Percentiles rank a stretch among this genome's conserved stretches.
Evolutionary conservation across 2,797 vertebrate species (phyloP).

Genomic region (Eutrigla gurnardus): DNA sequence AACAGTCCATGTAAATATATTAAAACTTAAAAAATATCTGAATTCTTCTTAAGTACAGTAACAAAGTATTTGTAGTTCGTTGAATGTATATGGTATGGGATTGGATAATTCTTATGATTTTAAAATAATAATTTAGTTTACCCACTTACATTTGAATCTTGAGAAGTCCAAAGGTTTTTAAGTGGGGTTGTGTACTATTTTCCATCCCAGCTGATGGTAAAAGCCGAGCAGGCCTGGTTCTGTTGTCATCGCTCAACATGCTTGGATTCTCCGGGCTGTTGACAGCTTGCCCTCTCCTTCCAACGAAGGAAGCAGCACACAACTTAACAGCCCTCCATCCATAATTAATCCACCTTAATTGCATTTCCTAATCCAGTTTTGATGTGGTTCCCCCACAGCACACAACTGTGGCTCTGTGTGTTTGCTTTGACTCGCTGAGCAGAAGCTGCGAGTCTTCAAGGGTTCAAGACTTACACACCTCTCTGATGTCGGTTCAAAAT

Average conservation of each 20-base stretch:
- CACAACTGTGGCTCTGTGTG: slow-evolving; percentile 42
- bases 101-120: background rate
- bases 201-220: background rate
- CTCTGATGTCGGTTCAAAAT: slow-evolving; percentile 4
- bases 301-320: slow-evolving; percentile 45
- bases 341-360: slow-evolving; percentile 84
- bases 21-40: no score
- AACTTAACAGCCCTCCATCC: slow-evolving; percentile 68
- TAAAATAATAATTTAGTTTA: background rate
- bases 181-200: no score
- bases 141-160: background rate
- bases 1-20: no score
- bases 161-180: background rate
- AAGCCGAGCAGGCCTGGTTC: slow-evolving; percentile 7
- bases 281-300: slow-evolving; percentile 42
- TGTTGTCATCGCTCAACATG: slow-evolving; percentile 12
- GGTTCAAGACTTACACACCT: slow-evolving; percentile 20
- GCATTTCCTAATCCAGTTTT: slow-evolving; percentile 80
- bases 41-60: no score
- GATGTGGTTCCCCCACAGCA: slow-evolving; percentile 56
- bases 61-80: no score
- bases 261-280: slow-evolving; percentile 37
- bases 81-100: background rate
- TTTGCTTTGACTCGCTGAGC: slow-evolving; percentile 56
- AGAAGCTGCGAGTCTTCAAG: slow-evolving; percentile 28